Base-by-base conservation (phyloP, 2,888 invertebrate genomes). In the Parochlus steinenii region DNA sequence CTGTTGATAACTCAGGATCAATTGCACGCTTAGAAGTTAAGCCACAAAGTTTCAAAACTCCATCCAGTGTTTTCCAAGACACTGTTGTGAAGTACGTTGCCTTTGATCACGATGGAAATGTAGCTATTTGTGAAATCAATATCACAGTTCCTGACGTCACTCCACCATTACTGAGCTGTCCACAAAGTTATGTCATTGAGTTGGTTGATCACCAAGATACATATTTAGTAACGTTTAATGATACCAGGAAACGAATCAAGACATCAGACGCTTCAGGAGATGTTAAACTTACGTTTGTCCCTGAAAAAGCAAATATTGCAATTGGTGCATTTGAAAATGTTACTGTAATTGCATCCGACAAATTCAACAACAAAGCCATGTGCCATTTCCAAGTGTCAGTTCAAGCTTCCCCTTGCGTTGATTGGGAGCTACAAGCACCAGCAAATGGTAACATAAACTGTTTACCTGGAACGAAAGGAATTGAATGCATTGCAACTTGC, bases 91-190 rank as follows among this genome's bases (percentile, higher is more conserved):
- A 87, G 62, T 97, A 93, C 50, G 81, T 92, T 2, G 97, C 95
- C 3, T 95, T 87, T 49, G 97, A 97, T 61, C 89, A 86, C 48
- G 93, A 93, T 51, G 93, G 93, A 44, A 97, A 97, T 52, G 90
- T 90, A 10, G 97, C 93, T 10, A 89, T 90, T 52, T 97, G 97
- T 52, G 83, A 86, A 64, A 89, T 97, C 19, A 89, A 90, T 48
- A 87, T 97, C 19, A 87, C 90, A 2, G 89, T 90, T 7, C 86
- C 86, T 19, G 90, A 92, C 56, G 80, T 89, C 35, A 89, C 87
- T 1, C 89, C 90, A 34, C 90, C 90, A 6, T 72, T 74, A 49
- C 59, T 90, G 24, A 86, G 82, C 51, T 92, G 90, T 49, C 90
- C 90, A 1, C 87, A 89, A 55, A 89, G 89, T 51, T 90, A 89